Base-by-base conservation (phyloP, 2,113 vertebrate genomes). In the Apus apus region DNA sequence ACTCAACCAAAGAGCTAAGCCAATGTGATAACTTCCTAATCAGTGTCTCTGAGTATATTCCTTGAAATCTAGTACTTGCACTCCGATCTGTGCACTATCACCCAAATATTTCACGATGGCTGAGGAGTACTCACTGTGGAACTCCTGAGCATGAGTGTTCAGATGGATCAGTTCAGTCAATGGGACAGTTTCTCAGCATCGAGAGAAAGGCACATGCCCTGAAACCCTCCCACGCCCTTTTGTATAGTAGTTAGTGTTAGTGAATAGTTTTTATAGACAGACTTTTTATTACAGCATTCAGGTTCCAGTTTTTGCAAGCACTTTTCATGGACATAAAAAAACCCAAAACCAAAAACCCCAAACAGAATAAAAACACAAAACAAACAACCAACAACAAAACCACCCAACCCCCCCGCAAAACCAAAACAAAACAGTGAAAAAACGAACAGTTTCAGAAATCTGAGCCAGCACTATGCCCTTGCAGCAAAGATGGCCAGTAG, bases 11-110 rank as follows among this genome's bases (percentile, higher is more conserved):
- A n/a, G 23, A 96, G 72, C 70, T 91, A 85, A 96, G 12, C 66
- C 26, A 57, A 80, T 36, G 25, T 83, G 80, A 86, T 62, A 92
- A 96, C 25, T 74, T 96, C 74, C 66, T 80, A 57, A 82, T 53
- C 13, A 68, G 53, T 85, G 57, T 80, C 36, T 48, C 75, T 86
- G 85, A 90, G 60, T 11, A 30, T 8, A 94, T 54, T 43, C 36
- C 38, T 96, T 87, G 57, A 78, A 85, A 95, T 26, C 45, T 56
- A 43, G 27, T 43, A 25, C 60, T 51, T 84, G 87, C 56, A 94
- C 75, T 61, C 5, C 6, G 81, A 19, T 50, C 45, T 76, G 30
- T 58, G 73, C 87, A 53, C 65, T 68, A 23, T 50, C 46, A 70
- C 76, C 23, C 45, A 85, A 60, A 92, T 22, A 38, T 46, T 83